Percentiles rank a stretch among this genome's conserved stretches.
Evolutionary conservation across 1,140 invertebrate genomes (phyloP).

Genomic region (Brevipalpus yothersi): DNA sequence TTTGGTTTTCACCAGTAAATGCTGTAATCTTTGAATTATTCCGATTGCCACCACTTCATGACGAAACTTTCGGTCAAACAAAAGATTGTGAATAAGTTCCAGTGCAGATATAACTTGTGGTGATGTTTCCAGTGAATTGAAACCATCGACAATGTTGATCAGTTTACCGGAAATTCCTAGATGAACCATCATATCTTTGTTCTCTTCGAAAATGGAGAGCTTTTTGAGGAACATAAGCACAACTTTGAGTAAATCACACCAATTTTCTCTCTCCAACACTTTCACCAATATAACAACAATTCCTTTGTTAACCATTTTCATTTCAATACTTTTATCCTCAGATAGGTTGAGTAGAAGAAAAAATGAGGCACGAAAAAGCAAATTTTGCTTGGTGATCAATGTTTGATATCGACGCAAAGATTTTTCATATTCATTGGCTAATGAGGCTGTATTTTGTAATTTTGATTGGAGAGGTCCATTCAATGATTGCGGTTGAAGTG

Average conservation of each 20-base stretch:
- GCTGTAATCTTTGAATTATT: background rate
- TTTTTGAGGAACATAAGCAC: slow-evolving; percentile 84
- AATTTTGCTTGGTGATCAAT: slow-evolving; percentile 71
- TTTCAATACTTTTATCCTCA: slow-evolving; percentile 71
- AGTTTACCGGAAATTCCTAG: background rate
- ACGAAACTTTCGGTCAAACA: slow-evolving; percentile 73
- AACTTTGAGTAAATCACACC: slow-evolving; percentile 64
- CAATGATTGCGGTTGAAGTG: background rate
- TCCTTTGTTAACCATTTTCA: slow-evolving; percentile 89
- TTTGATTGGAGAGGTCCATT: background rate
- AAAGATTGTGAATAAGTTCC: slow-evolving; percentile 77
- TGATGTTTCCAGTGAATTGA: background rate
- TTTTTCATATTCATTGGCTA: slow-evolving; percentile 53
- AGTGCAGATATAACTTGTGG: background rate
- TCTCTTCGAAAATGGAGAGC: slow-evolving; percentile 74
- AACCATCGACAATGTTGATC: background rate
- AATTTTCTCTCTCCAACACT: slow-evolving; percentile 45
- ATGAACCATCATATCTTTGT: slow-evolving; percentile 37
- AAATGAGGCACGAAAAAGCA: slow-evolving; percentile 30
- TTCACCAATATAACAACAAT: slow-evolving; percentile 67
- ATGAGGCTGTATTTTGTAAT: slow-evolving; percentile 21
- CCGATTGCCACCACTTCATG: slow-evolving; percentile 27
- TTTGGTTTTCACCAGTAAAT: background rate
- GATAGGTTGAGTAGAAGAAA: slow-evolving; percentile 82
- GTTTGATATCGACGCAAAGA: slow-evolving; percentile 46